Conservation (phyloP, 1,140 invertebrate species). For the Drosophila funebris region DNA sequence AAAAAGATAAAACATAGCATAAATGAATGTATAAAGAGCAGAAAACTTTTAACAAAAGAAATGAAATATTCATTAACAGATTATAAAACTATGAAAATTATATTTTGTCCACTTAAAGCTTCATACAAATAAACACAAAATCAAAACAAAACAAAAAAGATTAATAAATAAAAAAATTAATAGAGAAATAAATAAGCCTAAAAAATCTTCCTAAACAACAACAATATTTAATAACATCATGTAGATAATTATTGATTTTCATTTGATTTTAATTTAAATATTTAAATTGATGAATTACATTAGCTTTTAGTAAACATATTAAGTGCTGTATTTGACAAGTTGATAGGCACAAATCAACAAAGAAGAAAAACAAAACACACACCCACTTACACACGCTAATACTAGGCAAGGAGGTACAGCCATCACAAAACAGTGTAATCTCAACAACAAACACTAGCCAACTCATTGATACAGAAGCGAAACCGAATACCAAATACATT, state of each 20-base stretch:
- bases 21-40: slow-evolving; percentile 31
- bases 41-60: slow-evolving; percentile 63
- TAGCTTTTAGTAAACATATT: not conserved
- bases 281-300: not conserved
- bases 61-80: slow-evolving; percentile 10
- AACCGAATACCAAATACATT: slow-evolving; percentile 10
- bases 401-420: slow-evolving; percentile 50
- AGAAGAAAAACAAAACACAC: slow-evolving; percentile 10
- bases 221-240: slow-evolving; percentile 3
- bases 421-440: slow-evolving; percentile 44
- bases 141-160: slow-evolving; percentile 26
- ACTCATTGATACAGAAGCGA: slow-evolving; percentile 37
- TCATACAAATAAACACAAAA: slow-evolving; percentile 43
- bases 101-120: slow-evolving; percentile 76
- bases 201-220: slow-evolving; percentile 46
- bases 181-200: slow-evolving; percentile 37
- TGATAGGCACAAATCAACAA: slow-evolving; percentile 30
- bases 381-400: not conserved
- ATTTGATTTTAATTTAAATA: slow-evolving; percentile 1
- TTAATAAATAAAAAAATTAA: slow-evolving; percentile 18
- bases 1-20: slow-evolving; percentile 35
- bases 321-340: slow-evolving; percentile 22
- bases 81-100: slow-evolving; percentile 33
- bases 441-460: slow-evolving; percentile 58
- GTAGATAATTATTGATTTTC: slow-evolving; percentile 3